Evolutionary conservation across 2,113 vertebrate genomes (phyloP), one percentile per base, ranked within the genome.

Genomic region (Ardeotis arabs): DNA sequence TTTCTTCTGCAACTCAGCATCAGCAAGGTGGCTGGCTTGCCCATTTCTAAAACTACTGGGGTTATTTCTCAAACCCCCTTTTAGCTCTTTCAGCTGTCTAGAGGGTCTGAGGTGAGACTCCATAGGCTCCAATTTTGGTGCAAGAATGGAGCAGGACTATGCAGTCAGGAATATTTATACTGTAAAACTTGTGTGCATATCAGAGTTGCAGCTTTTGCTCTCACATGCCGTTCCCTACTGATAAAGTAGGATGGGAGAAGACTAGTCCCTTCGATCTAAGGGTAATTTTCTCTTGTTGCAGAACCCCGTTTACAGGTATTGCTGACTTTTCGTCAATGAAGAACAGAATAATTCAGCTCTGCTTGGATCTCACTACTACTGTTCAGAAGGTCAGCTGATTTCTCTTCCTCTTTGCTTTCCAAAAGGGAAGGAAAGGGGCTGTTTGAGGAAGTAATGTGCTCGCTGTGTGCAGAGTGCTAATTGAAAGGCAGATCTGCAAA

Each of bases 261-360:
- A 20, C 19, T 47, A 7, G 14, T 37, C 14, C 35, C 23, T 67
- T 35, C 7, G 8, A 10, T 82, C n/a, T 60, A 63, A 84, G 15
- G 25, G 14, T 19, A 47, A 35, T 95, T 75, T 94, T 89, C 15
- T 99, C 87, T 96, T 87, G 49, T 97, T 93, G 19, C 95, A 99
- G 99, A 98, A 98, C 99, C 18, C 99, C 99, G 5, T 98, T 99
- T 97, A 99, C 99, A 66, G 99, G 99, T 82, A 99, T 99, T 96
- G 99, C 99, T 72, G 99, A 99, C 96, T 99, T 99, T 97, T 99
- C 99, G 49, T 92, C 98, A 90, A 99, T 99, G 69, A 99, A 99
- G 98, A 99, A 99, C 98, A 99, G 99, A 98, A 99, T 99, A 96
- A 99, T 99, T 96, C 99, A 99, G 90, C 98, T 99, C 75, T 99